A percentile compares a stretch with the other conserved stretches of the same genome.
Evolutionary conservation across 2,888 invertebrate species (phyloP).

Genomic region (Lordiphosa andalusiaca): DNA sequence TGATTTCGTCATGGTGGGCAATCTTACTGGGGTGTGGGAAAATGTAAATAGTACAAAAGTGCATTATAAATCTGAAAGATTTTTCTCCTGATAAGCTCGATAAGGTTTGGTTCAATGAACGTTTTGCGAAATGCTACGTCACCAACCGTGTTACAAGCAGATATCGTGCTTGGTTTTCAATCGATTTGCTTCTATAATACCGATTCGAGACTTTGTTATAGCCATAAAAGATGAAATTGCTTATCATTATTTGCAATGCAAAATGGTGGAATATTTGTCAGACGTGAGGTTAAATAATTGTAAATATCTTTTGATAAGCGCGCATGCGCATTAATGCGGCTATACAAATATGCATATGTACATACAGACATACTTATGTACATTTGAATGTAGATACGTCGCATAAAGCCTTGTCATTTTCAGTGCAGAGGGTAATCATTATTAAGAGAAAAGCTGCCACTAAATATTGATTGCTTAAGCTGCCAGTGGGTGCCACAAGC

Average conservation of each 20-base stretch:
- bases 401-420: constrained; percentile 6
- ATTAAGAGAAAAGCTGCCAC: too few relatives aligned
- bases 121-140: too few relatives aligned
- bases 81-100: too few relatives aligned
- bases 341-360: not conserved
- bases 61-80: too few relatives aligned
- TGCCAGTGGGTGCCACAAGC: not conserved
- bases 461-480: constrained; percentile 2
- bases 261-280: constrained; percentile 1
- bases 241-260: constrained; percentile 1
- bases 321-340: constrained; percentile 32
- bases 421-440: too few relatives aligned
- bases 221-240: not conserved
- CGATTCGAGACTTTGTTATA: not conserved
- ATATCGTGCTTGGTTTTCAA: too few relatives aligned
- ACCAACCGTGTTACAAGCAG: too few relatives aligned
- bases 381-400: too few relatives aligned
- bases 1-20: not conserved
- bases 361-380: not conserved
- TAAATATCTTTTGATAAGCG: constrained; percentile 38
- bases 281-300: constrained; percentile 22
- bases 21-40: too few relatives aligned
- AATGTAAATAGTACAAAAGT: too few relatives aligned
- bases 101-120: too few relatives aligned
- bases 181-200: not conserved